Conservation (phyloP, 2,797 vertebrate genomes). For the Chromobotia macracanthus region DNA sequence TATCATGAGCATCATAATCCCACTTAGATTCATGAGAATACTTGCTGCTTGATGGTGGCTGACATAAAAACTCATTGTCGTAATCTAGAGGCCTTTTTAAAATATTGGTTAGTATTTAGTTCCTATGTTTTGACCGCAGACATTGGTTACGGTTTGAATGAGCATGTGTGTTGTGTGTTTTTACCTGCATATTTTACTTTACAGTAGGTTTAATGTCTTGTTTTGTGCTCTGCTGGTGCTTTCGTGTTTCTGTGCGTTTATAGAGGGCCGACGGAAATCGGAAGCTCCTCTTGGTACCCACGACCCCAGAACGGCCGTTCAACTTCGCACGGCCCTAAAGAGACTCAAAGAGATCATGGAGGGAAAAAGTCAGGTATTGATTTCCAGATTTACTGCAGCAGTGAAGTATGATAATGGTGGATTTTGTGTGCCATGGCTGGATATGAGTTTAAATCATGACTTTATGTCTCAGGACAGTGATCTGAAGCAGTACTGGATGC, state of each 20-base stretch:
- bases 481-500: slow-evolving; percentile 99
- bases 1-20: slow-evolving; percentile 21
- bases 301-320: slow-evolving; percentile 96
- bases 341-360: slow-evolving; percentile 99
- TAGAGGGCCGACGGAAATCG: slow-evolving; percentile 90
- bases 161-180: slow-evolving; percentile 37
- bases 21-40: slow-evolving; percentile 1
- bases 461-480: slow-evolving; percentile 86
- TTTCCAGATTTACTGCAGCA: background rate
- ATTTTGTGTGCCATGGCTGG: background rate
- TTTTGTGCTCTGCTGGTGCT: slow-evolving; percentile 15
- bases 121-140: background rate
- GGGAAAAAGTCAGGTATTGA: slow-evolving; percentile 93
- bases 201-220: background rate
- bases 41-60: background rate
- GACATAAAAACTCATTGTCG: slow-evolving; percentile 35
- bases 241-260: slow-evolving; percentile 40
- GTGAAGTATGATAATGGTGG: background rate
- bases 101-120: slow-evolving; percentile 3
- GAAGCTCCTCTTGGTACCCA: slow-evolving; percentile 87
- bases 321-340: slow-evolving; percentile 94
- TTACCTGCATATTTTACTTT: slow-evolving; percentile 9
- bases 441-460: background rate
- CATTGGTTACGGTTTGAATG: slow-evolving; percentile 12
- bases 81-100: slow-evolving; percentile 21